These are phyloP conservation scores for Plutomurus gul DNA, from an alignment of 1,140 invertebrate genomes.

Conservation along the genomic window DNA sequence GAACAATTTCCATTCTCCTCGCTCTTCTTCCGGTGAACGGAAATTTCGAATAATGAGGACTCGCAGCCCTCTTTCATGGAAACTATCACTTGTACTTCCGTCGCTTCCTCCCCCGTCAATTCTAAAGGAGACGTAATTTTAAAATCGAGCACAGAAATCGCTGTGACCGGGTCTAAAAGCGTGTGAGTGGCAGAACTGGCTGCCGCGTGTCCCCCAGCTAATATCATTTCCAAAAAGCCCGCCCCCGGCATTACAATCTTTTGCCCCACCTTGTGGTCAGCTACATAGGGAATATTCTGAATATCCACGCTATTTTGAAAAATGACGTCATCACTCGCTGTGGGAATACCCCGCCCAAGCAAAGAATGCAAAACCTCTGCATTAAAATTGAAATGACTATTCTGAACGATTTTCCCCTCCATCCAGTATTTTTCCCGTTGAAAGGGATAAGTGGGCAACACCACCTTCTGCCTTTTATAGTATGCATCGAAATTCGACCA, in stretches of 20 bases:
- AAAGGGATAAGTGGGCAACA: constrained; percentile 38
- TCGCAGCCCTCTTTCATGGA: not conserved
- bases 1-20: constrained; percentile 15
- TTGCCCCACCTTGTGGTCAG: constrained; percentile 35
- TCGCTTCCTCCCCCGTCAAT: not conserved
- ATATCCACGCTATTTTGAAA: not conserved
- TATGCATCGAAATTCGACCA: constrained; percentile 14
- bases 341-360: constrained; percentile 17
- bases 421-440: constrained; percentile 38
- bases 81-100: not conserved
- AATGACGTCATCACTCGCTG: not conserved
- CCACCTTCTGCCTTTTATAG: not conserved
- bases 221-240: constrained; percentile 32
- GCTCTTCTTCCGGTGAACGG: not conserved
- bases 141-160: constrained; percentile 5
- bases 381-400: not conserved
- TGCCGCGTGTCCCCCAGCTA: not conserved
- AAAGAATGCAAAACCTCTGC: constrained; percentile 34
- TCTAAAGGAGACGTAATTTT: constrained; percentile 25
- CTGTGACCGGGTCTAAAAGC: not conserved
- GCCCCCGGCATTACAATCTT: constrained; percentile 39
- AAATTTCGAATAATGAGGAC: not conserved
- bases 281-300: constrained; percentile 7
- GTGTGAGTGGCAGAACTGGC: not conserved
- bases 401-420: not conserved